These are phyloP conservation scores for Conchocele bisecta DNA, from an alignment of 2,888 invertebrate genomes.

Conservation along the genomic window DNA sequence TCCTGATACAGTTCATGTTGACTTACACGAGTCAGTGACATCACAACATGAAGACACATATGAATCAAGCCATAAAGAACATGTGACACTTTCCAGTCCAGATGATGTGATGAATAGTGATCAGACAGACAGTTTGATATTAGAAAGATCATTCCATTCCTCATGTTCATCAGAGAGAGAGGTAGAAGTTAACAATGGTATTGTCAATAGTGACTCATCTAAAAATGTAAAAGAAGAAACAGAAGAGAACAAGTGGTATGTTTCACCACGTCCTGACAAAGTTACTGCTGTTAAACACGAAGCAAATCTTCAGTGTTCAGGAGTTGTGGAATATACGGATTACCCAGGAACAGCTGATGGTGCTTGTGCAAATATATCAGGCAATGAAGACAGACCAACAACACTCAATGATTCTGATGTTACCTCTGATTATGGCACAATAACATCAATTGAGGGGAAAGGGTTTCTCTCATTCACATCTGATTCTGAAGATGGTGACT, in stretches of 20 bases:
- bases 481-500: conserved; percentile 51
- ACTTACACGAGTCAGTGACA: conserved; percentile 64
- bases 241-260: conserved; percentile 19
- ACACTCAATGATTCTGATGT: conserved; percentile 46
- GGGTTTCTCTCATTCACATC: conserved; percentile 56
- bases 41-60: conserved; percentile 60
- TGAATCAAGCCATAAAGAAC: conserved; percentile 56
- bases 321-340: conserved; percentile 39
- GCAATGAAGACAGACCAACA: conserved; percentile 10
- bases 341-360: conserved; percentile 15
- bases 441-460: conserved; percentile 61
- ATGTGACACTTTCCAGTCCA: conserved; percentile 48
- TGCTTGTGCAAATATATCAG: not conserved
- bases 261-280: no score
- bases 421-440: conserved; percentile 67
- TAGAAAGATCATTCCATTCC: conserved; percentile 49
- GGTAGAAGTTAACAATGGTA: conserved; percentile 36
- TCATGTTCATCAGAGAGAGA: conserved; percentile 54
- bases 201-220: conserved; percentile 39
- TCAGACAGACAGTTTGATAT: conserved; percentile 38
- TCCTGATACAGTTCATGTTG: conserved; percentile 72
- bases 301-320: conserved; percentile 37
- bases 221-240: conserved; percentile 25
- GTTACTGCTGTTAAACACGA: no score
- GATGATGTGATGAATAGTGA: conserved; percentile 18